These are phyloP conservation scores for Hydractinia symbiolongicarpus DNA, from an alignment of 30 jellyfish, hydroid and myxozoan species.

Conservation along the genomic window DNA sequence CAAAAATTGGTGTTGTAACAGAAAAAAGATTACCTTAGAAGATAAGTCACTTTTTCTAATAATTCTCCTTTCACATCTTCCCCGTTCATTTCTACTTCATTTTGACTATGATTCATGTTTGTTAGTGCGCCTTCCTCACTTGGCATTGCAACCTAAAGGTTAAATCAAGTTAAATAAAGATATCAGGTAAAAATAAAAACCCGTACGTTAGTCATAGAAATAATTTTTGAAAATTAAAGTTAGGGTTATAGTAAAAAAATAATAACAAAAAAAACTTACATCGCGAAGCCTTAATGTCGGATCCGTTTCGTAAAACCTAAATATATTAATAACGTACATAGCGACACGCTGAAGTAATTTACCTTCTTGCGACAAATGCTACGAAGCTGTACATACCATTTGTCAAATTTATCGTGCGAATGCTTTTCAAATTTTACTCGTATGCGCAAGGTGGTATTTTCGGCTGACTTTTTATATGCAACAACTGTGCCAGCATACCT, in stretches of 20 bases:
- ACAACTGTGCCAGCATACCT: slow-evolving; percentile 87
- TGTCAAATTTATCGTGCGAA: slow-evolving; percentile 80
- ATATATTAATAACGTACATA: not conserved
- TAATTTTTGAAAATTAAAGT: too few relatives aligned
- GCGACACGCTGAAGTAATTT: too few relatives aligned
- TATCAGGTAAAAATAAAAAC: not conserved
- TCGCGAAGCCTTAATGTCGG: slow-evolving; percentile 51
- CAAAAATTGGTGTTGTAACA: too few relatives aligned
- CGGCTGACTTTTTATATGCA: slow-evolving; percentile 49
- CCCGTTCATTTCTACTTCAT: not conserved
- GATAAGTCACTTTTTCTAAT: slow-evolving; percentile 35
- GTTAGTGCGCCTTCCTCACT: too few relatives aligned
- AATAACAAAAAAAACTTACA: slow-evolving; percentile 36
- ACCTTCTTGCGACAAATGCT: not conserved
- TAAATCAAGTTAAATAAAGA: too few relatives aligned
- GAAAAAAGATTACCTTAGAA: slow-evolving; percentile 15
- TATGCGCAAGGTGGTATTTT: slow-evolving; percentile 26
- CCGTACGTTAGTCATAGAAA: not conserved
- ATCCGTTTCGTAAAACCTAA: slow-evolving; percentile 77
- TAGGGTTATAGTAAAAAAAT: not conserved
- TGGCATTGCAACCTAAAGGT: too few relatives aligned
- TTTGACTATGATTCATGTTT: too few relatives aligned
- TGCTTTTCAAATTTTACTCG: slow-evolving; percentile 82
- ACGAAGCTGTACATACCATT: slow-evolving; percentile 53
- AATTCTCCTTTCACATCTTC: slow-evolving; percentile 37